A percentile compares a stretch with the other conserved stretches of the same genome.
Conservation (phyloP, 1,140 invertebrate species). For the Drosophila truncata region DNA sequence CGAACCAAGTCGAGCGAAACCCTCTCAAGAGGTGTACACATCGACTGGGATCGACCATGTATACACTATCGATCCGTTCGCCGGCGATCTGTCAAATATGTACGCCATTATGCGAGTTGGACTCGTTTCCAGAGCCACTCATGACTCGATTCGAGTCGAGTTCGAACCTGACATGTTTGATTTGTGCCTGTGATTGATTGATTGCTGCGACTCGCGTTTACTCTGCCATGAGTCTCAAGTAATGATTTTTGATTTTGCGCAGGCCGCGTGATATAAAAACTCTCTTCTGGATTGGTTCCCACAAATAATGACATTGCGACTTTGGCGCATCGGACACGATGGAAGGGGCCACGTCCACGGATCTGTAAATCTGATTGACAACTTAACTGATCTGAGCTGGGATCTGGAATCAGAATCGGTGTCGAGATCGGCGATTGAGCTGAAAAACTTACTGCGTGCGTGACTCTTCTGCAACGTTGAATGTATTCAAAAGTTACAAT, state of each 20-base stretch:
- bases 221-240: conserved; percentile 61
- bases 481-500: conserved; percentile 12
- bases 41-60: conserved; percentile 25
- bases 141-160: conserved; percentile 41
- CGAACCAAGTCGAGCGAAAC: conserved; percentile 29
- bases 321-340: conserved; percentile 50
- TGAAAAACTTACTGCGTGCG: conserved; percentile 16
- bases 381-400: conserved; percentile 37
- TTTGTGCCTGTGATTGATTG: conserved; percentile 80
- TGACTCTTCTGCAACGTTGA: conserved; percentile 37
- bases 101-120: conserved; percentile 62
- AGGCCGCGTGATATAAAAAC: conserved; percentile 53
- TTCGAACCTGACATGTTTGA: conserved; percentile 65
- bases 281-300: conserved; percentile 71
- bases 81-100: conserved; percentile 72
- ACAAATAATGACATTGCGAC: conserved; percentile 79
- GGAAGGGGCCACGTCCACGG: conserved; percentile 30
- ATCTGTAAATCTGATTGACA: conserved; percentile 67
- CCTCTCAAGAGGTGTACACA: conserved; percentile 45
- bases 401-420: conserved; percentile 5
- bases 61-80: conserved; percentile 40
- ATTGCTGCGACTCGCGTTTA: conserved; percentile 65
- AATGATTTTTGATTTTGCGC: conserved; percentile 80
- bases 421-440: conserved; percentile 8
- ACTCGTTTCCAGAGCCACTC: conserved; percentile 58